phyloP scores from a whole-genome alignment of 1,140 invertebrate species.

The Lordiphosa stackelbergi region DNA sequence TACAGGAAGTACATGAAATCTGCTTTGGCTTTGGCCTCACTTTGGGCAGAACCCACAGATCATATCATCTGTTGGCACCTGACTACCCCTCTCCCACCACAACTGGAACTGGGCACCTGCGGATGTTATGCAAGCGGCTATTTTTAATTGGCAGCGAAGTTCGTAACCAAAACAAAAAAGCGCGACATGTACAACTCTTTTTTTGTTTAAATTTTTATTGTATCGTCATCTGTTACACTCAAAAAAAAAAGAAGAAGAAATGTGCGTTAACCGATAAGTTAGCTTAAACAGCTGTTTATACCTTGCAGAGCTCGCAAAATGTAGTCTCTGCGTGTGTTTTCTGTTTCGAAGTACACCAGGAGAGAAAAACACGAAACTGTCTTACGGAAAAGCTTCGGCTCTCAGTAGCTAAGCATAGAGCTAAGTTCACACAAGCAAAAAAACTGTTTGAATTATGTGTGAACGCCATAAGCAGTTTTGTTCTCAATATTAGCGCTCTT shows the following conservation, averaged over 20 bases:
- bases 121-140: conserved; percentile 58
- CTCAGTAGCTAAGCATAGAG: no score
- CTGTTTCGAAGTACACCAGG: no score
- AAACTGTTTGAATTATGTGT: no score
- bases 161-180: conserved; percentile 61
- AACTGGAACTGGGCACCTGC: conserved; percentile 21
- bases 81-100: background rate
- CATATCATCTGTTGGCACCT: background rate
- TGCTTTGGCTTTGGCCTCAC: conserved; percentile 1
- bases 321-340: no score
- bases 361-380: no score
- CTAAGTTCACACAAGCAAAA: no score
- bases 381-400: no score
- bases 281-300: no score
- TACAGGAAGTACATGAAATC: conserved; percentile 51
- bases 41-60: conserved; percentile 16
- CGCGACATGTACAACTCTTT: conserved; percentile 31
- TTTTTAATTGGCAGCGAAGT: conserved; percentile 58
- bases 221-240: conserved; percentile 38
- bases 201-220: conserved; percentile 22
- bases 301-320: no score
- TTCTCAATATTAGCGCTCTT: no score
- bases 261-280: no score
- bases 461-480: no score
- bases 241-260: background rate